These are phyloP conservation scores for Sander vitreus DNA, from an alignment of 2,113 vertebrate genomes.

Conservation along the genomic window DNA sequence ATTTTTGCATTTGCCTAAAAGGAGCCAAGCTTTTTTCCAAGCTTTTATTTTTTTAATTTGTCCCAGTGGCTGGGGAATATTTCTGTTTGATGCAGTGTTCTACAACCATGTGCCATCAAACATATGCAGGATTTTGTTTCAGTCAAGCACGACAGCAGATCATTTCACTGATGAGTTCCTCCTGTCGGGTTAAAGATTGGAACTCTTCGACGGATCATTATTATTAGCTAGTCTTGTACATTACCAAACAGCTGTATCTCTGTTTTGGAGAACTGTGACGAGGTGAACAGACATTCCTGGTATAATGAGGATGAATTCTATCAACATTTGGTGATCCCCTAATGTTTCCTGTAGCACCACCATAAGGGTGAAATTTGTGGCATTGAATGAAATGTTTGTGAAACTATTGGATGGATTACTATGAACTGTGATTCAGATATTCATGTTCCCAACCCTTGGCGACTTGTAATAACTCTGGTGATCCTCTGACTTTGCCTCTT, in stretches of 20 bases:
- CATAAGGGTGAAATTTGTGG: no score
- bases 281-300: no score
- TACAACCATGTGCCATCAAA: slow-evolving; percentile 48
- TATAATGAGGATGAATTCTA: no score
- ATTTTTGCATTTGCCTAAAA: slow-evolving; percentile 33
- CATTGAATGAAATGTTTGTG: not conserved
- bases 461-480: not conserved
- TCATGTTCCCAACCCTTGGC: not conserved
- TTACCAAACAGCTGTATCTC: slow-evolving; percentile 20
- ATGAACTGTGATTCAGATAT: not conserved
- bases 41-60: no score
- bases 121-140: slow-evolving; percentile 49
- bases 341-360: no score
- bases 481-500: not conserved
- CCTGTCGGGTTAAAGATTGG: slow-evolving; percentile 37
- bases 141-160: slow-evolving; percentile 56
- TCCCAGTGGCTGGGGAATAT: slow-evolving; percentile 22
- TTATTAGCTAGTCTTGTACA: slow-evolving; percentile 44
- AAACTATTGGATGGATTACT: not conserved
- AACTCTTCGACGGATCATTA: slow-evolving; percentile 42
- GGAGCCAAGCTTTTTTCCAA: slow-evolving; percentile 18
- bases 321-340: no score
- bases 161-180: slow-evolving; percentile 60
- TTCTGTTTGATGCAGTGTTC: slow-evolving; percentile 45
- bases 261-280: not conserved